Conservation (phyloP, 2,888 invertebrate species). For the Mycalesis mineus region DNA sequence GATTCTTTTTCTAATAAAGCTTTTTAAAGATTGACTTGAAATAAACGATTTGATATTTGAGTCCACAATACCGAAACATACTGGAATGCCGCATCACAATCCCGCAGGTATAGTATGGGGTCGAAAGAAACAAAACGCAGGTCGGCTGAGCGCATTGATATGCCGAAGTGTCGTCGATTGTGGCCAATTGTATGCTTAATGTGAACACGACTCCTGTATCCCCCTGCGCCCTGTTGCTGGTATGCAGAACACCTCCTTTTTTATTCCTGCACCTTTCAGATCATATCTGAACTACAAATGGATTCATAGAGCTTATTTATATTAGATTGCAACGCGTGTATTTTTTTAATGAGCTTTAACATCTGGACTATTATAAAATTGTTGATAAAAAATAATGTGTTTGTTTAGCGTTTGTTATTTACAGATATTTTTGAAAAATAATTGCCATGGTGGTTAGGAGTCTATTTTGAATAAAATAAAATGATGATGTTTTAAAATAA, state of each 20-base stretch:
- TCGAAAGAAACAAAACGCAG: neutral
- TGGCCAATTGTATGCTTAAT: constrained; percentile 22
- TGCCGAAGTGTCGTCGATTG: constrained; percentile 12
- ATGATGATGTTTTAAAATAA: too few species aligned
- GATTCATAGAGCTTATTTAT: constrained; percentile 1
- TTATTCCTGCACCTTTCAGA: constrained; percentile 4
- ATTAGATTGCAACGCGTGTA: neutral
- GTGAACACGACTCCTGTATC: constrained; percentile 8
- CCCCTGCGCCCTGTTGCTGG: neutral
- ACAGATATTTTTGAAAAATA: too few species aligned
- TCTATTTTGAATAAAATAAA: too few species aligned
- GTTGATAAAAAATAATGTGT: too few species aligned
- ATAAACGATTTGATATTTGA: too few species aligned
- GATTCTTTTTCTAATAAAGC: too few species aligned
- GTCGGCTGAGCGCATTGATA: constrained; percentile 11
- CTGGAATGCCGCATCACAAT: neutral
- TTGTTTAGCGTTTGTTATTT: too few species aligned
- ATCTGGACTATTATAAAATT: too few species aligned
- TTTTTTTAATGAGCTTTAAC: neutral
- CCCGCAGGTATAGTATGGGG: neutral
- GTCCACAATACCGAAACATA: too few species aligned
- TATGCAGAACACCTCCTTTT: constrained; percentile 3
- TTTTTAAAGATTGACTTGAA: too few species aligned
- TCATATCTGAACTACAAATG: constrained; percentile 4
- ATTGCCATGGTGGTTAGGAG: too few species aligned